Evolutionary conservation across 2,888 invertebrate genomes (phyloP), one percentile per base, ranked within the genome.

Genomic region (Carabus problematicus): DNA sequence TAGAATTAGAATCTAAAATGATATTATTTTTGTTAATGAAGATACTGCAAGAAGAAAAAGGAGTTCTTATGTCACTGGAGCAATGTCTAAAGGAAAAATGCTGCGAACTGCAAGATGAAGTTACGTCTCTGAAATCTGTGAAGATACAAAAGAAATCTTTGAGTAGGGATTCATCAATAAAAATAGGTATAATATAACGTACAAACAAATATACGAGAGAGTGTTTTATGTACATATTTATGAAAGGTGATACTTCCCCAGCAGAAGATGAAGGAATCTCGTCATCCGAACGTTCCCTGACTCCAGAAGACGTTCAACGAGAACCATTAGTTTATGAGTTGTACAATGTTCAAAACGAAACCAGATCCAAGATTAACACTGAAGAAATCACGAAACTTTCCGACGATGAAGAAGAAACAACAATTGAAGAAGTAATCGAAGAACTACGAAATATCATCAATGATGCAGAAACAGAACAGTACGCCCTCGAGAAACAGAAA

Each of bases 221-320:
- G 3, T 45, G n/a, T 14, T 8, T 1, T 8, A 18, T 55, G 9
- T 56, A 56, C n/a, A 40, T 29, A 29, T 29, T 29, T 29, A 29
- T 11, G 39, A 52, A n/a, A 87, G 87, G 85, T 75, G 88, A 87
- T 76, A 89, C 90, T 49, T 91, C 92, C 6, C 92, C 93, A 73
- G 91, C 91, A 45, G 93, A 94, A 82, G 94, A 94, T 77, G 94
- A 94, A 84, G 94, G 94, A 6, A 94, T 94, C 73, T 93, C 93
- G 76, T 93, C 93, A 8, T 93, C 93, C 0, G 94, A 94, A 61
- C 84, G 90, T 73, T 92, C 92, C 47, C 83, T 91, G 52, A 91
- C 91, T 71, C 92, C 92, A 0, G 91, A 91, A 75, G 87, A 87
- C 72, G 81, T 84, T 0, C 87, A 88, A 78, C 81, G 86, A 72